These are phyloP conservation scores for Stenchaetothrips biformis DNA, from an alignment of 2,888 invertebrate species.

Conservation along the genomic window DNA sequence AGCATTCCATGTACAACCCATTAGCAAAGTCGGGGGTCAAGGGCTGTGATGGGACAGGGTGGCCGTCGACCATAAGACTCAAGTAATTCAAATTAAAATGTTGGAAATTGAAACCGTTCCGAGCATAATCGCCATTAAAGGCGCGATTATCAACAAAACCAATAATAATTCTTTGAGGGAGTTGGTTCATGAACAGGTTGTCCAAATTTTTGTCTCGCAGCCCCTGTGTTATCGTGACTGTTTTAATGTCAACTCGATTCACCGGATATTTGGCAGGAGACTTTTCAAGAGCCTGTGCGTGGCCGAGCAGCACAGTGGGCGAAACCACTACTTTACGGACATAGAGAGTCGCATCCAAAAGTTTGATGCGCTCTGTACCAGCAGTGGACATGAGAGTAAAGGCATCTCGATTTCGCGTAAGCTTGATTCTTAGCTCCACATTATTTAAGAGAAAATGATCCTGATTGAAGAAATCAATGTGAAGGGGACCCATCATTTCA, in stretches of 20 bases:
- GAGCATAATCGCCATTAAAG: background rate
- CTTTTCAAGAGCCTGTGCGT: conserved; percentile 37
- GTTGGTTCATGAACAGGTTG: conserved; percentile 40
- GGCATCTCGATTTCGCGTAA: conserved; percentile 36
- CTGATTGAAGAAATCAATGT: conserved; percentile 38
- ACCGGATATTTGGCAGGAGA: conserved; percentile 38
- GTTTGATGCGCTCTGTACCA: conserved; percentile 32
- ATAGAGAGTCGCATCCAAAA: conserved; percentile 37
- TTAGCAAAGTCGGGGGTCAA: conserved; percentile 30
- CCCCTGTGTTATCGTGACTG: conserved; percentile 37
- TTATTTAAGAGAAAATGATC: conserved; percentile 38
- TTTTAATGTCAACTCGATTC: conserved; percentile 37
- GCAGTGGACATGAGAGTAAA: conserved; percentile 34
- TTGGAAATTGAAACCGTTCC: conserved; percentile 32
- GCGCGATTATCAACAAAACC: conserved; percentile 36
- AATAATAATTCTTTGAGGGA: conserved; percentile 42
- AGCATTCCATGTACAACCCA: conserved; percentile 36
- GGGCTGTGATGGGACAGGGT: conserved; percentile 34
- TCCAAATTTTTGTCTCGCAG: conserved; percentile 34
- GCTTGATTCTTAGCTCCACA: conserved; percentile 36
- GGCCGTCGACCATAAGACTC: conserved; percentile 32
- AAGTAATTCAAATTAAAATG: conserved; percentile 30
- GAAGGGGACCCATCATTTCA: conserved; percentile 35
- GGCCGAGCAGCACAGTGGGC: conserved; percentile 38
- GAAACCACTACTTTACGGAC: conserved; percentile 37